Base-by-base conservation (phyloP, 2,113 vertebrate genomes). In the Prinia subflava region DNA sequence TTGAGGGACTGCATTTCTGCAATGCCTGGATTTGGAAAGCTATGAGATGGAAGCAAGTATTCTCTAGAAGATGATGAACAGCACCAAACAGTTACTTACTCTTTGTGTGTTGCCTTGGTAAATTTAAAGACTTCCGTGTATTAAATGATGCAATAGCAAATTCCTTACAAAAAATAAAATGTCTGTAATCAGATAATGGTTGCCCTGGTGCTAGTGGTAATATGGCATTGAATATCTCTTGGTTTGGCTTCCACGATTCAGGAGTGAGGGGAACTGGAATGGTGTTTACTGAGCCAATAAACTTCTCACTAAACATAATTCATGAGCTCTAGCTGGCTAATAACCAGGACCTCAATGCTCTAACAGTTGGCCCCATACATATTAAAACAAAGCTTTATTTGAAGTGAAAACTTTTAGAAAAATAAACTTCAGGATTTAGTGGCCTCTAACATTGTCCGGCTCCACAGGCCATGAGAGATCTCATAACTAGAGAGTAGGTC, bases 281-380 rank as follows among this genome's bases (percentile, higher is more conserved):
- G 90, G 95, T 96, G 96, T 96, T 97, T 97, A 96, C 96, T 94
- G 96, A 97, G 92, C 95, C 94, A 95, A 96, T 97, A 97, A 97
- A 97, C 93, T 97, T 97, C 96, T 97, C 95, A 92, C 96, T 96
- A 97, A 96, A 96, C 95, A 94, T 95, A 97, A 96, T 95, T 97
- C 94, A 96, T 96, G 89, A 85, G 83, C 90, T 97, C 86, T 96
- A 68, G 93, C 94, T 96, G 96, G 95, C 95, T 96, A 96, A 92
- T 96, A 96, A 96, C 94, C 83, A 93, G 94, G 92, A 90, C 86
- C 94, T 96, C 95, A 95, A 69, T 87, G 88, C 85, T 90, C 85
- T 90, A 94, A 96, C 96, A 97, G 94, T 93, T 97, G 76, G 93
- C 69, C 71, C 83, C 50, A 94, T 96, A 96, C 80, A 95, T 95